These are phyloP conservation scores for Helleia helle DNA, from an alignment of 2,888 invertebrate genomes.

Conservation along the genomic window DNA sequence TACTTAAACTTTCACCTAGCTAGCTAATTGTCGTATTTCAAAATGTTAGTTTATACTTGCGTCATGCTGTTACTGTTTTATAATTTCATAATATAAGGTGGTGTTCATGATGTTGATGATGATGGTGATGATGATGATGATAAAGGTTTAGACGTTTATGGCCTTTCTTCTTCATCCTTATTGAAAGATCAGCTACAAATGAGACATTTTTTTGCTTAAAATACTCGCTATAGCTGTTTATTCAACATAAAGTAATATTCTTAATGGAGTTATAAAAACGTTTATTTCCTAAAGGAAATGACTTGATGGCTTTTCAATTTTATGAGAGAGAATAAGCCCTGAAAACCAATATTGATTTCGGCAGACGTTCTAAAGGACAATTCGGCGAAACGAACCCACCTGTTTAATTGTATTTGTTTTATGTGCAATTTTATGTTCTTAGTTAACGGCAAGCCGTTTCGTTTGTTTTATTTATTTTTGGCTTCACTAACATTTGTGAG, in stretches of 20 bases:
- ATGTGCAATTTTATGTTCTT: constrained; percentile 33
- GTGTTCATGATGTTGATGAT: no score
- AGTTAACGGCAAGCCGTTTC: constrained; percentile 26
- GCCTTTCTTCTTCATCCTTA: no score
- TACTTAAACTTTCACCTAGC: no score
- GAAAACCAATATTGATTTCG: constrained; percentile 18
- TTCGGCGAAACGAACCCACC: constrained; percentile 26
- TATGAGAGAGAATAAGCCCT: constrained; percentile 13
- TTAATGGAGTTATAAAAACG: constrained; percentile 5
- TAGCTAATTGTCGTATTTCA: no score
- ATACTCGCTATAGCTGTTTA: constrained; percentile 1
- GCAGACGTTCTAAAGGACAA: constrained; percentile 25
- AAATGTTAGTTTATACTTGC: no score
- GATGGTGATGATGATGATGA: no score
- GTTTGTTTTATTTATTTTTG: constrained; percentile 18
- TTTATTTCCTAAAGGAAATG: constrained; percentile 7
- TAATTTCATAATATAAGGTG: no score
- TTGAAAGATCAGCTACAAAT: no score
- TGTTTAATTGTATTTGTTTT: constrained; percentile 29
- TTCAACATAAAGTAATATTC: not conserved
- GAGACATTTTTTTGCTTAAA: no score
- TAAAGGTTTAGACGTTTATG: no score
- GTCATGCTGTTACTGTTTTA: no score
- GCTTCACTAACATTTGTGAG: no score
- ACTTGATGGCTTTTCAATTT: constrained; percentile 14